Percentiles rank a stretch among this genome's conserved stretches.
Conservation (phyloP, 2,113 vertebrate genomes). For the Cromileptes altivelis region DNA sequence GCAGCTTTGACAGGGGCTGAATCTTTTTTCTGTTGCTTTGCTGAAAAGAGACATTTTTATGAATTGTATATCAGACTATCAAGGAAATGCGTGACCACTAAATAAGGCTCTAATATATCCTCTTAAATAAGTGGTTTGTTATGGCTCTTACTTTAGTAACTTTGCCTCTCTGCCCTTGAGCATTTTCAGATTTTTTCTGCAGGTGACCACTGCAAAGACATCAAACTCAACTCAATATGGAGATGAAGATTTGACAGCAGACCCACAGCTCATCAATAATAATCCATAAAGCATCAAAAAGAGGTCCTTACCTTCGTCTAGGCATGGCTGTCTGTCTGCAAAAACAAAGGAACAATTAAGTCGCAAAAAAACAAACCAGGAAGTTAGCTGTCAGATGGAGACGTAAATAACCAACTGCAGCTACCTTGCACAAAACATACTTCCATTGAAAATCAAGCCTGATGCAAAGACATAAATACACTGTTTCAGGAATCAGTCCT, state of each 20-base stretch:
- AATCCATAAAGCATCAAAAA: not conserved
- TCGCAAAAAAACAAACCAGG: not conserved
- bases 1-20: slow-evolving; percentile 66
- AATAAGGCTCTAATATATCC: not conserved
- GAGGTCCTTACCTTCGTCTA: slow-evolving; percentile 86
- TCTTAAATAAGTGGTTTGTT: slow-evolving; percentile 37
- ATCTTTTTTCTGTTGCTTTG: slow-evolving; percentile 81
- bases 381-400: not conserved
- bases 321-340: slow-evolving; percentile 83
- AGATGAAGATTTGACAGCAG: not conserved
- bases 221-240: not conserved
- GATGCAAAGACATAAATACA: not conserved
- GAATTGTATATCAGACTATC: not conserved
- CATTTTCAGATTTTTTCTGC: slow-evolving; percentile 84
- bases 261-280: not conserved
- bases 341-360: not conserved
- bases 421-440: not conserved
- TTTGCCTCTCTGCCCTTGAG: slow-evolving; percentile 51
- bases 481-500: not conserved
- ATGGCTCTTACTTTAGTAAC: slow-evolving; percentile 80
- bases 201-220: slow-evolving; percentile 85
- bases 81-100: not conserved
- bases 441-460: not conserved
- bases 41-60: slow-evolving; percentile 70
- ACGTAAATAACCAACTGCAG: not conserved